These are phyloP conservation scores for Calliopsis andreniformis DNA, from an alignment of 1,140 invertebrate species.

Conservation along the genomic window DNA sequence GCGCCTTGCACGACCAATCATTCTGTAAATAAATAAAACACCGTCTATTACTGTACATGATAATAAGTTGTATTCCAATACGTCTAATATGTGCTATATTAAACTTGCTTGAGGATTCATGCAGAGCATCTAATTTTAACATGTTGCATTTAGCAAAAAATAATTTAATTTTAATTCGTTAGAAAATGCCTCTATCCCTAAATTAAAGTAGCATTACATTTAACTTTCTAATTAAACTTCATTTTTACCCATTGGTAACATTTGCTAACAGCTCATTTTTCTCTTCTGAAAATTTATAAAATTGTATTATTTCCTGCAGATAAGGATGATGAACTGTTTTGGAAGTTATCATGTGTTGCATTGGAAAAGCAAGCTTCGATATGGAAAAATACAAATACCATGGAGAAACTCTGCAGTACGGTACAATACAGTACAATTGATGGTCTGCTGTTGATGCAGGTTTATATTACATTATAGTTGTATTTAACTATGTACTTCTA, in stretches of 20 bases:
- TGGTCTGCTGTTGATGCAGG: conserved; percentile 74
- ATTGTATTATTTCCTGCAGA: conserved; percentile 54
- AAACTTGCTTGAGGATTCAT: conserved; percentile 3
- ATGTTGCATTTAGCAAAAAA: neutral
- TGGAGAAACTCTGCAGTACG: conserved; percentile 66
- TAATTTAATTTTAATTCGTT: conserved; percentile 10
- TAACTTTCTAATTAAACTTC: conserved; percentile 12
- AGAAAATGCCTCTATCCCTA: neutral
- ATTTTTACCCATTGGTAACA: conserved; percentile 13
- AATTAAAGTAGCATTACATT: neutral
- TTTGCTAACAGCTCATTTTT: neutral
- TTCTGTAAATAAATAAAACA: conserved; percentile 68
- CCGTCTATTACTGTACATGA: conserved; percentile 23
- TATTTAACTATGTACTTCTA: neutral
- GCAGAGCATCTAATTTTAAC: conserved; percentile 8
- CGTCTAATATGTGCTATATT: too few relatives aligned
- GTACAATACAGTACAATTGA: conserved; percentile 73
- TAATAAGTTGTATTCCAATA: conserved; percentile 20
- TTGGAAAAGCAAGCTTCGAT: conserved; percentile 71
- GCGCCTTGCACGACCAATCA: conserved; percentile 59
- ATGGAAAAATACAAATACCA: conserved; percentile 65
- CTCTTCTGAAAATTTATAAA: conserved; percentile 7
- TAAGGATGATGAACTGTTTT: conserved; percentile 72
- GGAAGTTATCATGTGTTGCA: conserved; percentile 74
- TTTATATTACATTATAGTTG: conserved; percentile 52